phyloP scores from a whole-genome alignment of 1,140 invertebrate genomes.

The Drosophila azteca region DNA sequence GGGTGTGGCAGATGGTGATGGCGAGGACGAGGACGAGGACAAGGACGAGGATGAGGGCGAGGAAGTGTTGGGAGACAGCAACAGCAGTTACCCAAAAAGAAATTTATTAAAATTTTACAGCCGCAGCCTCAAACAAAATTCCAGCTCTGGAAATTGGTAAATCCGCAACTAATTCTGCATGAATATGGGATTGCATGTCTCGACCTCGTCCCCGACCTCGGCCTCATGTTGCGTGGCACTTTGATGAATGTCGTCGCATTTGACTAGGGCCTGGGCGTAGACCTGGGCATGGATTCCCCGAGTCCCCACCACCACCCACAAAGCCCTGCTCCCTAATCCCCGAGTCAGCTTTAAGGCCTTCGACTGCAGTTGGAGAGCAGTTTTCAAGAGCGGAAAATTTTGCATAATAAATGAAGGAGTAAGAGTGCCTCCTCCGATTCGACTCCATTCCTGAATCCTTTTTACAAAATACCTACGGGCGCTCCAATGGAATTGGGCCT shows the following conservation, averaged over 20 bases:
- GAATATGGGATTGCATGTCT: conserved; percentile 49
- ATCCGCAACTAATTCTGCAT: neutral
- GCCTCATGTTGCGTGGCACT: conserved; percentile 70
- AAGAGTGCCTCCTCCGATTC: conserved; percentile 55
- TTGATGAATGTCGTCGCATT: conserved; percentile 69
- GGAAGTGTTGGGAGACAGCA: conserved; percentile 26
- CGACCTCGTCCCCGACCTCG: too few relatives aligned
- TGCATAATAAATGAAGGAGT: conserved; percentile 72
- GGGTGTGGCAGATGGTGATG: conserved; percentile 27
- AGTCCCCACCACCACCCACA: too few relatives aligned
- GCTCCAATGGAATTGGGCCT: neutral
- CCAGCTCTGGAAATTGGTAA: conserved; percentile 14
- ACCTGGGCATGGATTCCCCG: too few relatives aligned
- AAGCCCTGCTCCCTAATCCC: conserved; percentile 16
- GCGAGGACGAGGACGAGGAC: neutral
- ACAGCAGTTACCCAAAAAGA: conserved; percentile 38
- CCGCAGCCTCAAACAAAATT: conserved; percentile 3
- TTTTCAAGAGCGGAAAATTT: conserved; percentile 54
- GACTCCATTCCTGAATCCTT: conserved; percentile 41
- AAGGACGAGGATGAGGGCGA: too few relatives aligned
- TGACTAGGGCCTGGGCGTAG: conserved; percentile 50
- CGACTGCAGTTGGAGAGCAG: conserved; percentile 54
- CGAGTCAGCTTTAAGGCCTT: conserved; percentile 8
- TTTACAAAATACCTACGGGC: conserved; percentile 54
- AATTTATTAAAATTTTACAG: conserved; percentile 56